These are phyloP conservation scores for Lucifuga dentata DNA, from an alignment of 2,113 vertebrate genomes.

Conservation along the genomic window DNA sequence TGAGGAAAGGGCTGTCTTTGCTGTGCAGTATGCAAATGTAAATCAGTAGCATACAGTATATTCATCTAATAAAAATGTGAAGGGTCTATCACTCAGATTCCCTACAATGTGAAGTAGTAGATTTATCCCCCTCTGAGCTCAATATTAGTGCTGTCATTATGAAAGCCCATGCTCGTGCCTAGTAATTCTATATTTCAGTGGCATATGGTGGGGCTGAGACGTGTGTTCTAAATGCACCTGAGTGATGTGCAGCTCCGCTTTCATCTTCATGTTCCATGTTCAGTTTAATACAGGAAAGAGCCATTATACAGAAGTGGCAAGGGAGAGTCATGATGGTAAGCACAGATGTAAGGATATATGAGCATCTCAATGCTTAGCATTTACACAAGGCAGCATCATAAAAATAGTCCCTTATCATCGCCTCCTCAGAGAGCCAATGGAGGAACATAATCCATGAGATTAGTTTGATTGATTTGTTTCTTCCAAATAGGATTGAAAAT, in stretches of 20 bases:
- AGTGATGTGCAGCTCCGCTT: conserved; percentile 44
- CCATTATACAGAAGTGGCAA: conserved; percentile 33
- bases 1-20: not conserved
- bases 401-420: conserved; percentile 54
- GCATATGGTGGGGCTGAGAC: conserved; percentile 49
- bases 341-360: conserved; percentile 61
- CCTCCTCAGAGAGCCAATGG: conserved; percentile 44
- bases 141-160: conserved; percentile 4
- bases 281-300: conserved; percentile 43
- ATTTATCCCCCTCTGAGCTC: conserved; percentile 6
- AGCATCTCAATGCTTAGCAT: conserved; percentile 45
- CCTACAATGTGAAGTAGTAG: not conserved
- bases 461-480: conserved; percentile 65
- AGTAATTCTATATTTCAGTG: conserved; percentile 41
- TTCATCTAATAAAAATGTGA: not conserved
- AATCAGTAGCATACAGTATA: not conserved
- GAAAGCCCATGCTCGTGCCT: conserved; percentile 25
- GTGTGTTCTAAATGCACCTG: conserved; percentile 54
- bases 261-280: conserved; percentile 55
- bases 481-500: conserved; percentile 42
- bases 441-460: conserved; percentile 54
- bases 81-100: not conserved
- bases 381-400: conserved; percentile 46
- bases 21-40: not conserved
- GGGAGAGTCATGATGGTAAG: conserved; percentile 39